These are phyloP conservation scores for Heterodera carotae DNA, from an alignment of 1,140 invertebrate genomes.

Conservation along the genomic window DNA sequence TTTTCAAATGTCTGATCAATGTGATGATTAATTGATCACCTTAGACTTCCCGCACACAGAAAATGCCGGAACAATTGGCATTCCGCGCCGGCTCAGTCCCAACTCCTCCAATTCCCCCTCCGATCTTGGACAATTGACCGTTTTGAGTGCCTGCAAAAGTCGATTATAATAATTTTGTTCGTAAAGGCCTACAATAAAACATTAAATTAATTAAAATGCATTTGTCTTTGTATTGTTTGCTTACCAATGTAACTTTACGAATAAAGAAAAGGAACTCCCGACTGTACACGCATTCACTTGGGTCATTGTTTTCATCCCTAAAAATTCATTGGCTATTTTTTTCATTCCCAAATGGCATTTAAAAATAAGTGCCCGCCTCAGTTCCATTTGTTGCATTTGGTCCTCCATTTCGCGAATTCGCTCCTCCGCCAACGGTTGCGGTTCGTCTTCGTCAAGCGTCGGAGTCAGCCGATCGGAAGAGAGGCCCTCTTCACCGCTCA, in stretches of 20 bases:
- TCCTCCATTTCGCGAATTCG: slow-evolving; percentile 7
- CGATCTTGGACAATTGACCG: slow-evolving; percentile 30
- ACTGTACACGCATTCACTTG: slow-evolving; percentile 23
- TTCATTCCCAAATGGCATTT: background rate
- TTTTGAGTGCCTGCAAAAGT: slow-evolving; percentile 14
- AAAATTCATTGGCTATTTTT: background rate
- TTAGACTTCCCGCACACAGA: slow-evolving; percentile 9
- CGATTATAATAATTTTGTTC: no score
- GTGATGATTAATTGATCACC: background rate
- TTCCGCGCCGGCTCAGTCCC: slow-evolving; percentile 25
- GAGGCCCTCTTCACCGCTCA: background rate
- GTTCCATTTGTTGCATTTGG: slow-evolving; percentile 9
- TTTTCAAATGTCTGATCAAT: no score
- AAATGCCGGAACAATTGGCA: slow-evolving; percentile 11
- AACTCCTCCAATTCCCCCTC: slow-evolving; percentile 33
- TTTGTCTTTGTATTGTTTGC: no score
- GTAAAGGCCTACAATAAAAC: no score
- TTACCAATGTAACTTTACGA: slow-evolving; percentile 22
- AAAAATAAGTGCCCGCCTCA: background rate
- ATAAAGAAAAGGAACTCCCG: slow-evolving; percentile 23
- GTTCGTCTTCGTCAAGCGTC: background rate
- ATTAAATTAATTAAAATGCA: no score
- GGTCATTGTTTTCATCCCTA: slow-evolving; percentile 24
- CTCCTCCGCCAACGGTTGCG: background rate
- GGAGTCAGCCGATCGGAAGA: background rate